These are phyloP conservation scores for Channa argus DNA, from an alignment of 2,113 vertebrate species.

Conservation along the genomic window DNA sequence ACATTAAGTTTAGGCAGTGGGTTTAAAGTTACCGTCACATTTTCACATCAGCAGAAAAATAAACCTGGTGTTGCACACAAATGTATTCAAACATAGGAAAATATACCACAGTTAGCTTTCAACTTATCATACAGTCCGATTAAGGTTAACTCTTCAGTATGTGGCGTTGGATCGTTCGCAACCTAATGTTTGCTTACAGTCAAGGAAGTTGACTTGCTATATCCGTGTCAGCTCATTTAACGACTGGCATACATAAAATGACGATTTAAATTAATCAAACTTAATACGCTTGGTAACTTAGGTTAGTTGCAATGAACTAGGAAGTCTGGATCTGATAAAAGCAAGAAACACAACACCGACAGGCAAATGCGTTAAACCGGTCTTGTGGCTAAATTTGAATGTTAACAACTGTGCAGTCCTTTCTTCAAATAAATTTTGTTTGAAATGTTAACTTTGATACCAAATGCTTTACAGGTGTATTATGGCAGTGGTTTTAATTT, in stretches of 20 bases:
- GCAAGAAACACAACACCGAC: too few species aligned
- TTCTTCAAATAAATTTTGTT: not conserved
- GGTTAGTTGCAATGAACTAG: not conserved
- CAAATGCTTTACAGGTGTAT: not conserved
- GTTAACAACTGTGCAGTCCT: too few species aligned
- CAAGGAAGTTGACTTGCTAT: slow-evolving; percentile 6
- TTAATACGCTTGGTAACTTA: not conserved
- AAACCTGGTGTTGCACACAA: too few species aligned
- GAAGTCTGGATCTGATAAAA: not conserved
- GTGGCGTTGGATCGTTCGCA: not conserved
- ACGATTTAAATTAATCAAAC: too few species aligned
- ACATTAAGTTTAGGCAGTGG: not conserved
- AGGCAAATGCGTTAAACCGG: too few species aligned
- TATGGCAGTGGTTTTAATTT: fast-evolving
- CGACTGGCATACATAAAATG: not conserved
- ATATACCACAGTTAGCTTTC: not conserved
- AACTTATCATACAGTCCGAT: too few species aligned
- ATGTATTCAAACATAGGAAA: slow-evolving; percentile 7
- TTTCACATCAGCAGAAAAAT: not conserved
- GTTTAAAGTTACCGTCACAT: not conserved
- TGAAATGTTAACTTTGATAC: fast-evolving
- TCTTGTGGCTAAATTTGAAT: too few species aligned
- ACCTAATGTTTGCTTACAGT: not conserved
- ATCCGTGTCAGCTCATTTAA: not conserved
- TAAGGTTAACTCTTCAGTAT: not conserved